phyloP scores from a whole-genome alignment of 2,797 vertebrate genomes.

The Harpagifer antarcticus region DNA sequence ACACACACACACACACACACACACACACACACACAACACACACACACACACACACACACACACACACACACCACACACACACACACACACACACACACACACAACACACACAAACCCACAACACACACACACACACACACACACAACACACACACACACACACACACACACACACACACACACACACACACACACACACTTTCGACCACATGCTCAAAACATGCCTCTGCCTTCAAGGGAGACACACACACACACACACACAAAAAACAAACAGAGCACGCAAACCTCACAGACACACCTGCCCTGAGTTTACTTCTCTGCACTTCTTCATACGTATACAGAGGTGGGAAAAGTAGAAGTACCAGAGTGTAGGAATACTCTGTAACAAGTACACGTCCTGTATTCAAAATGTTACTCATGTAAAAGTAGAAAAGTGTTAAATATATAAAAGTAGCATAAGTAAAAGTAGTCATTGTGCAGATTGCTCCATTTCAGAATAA shows the following conservation, averaged over 20 bases:
- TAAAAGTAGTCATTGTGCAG: no score
- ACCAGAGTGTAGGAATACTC: no score
- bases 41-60: background rate
- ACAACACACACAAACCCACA: background rate
- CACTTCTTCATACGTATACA: constrained; percentile 6
- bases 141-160: no score
- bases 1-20: background rate
- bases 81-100: constrained; percentile 17
- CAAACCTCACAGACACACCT: constrained; percentile 65
- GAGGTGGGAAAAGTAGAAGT: no score
- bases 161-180: background rate
- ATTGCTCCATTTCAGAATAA: no score
- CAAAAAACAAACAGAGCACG: constrained; percentile 75
- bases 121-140: no score
- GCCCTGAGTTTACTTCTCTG: constrained; percentile 29
- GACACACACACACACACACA: constrained; percentile 60
- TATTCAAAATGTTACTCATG: no score
- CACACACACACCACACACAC: constrained; percentile 8
- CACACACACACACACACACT: constrained; percentile 30
- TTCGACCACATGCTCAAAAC: constrained; percentile 58
- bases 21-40: no score
- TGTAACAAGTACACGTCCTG: no score
- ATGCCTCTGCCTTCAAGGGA: constrained; percentile 64
- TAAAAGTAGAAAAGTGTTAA: no score
- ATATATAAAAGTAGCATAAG: no score